Conservation (phyloP, 1,140 invertebrate species). For the Anoplophora glabripennis region DNA sequence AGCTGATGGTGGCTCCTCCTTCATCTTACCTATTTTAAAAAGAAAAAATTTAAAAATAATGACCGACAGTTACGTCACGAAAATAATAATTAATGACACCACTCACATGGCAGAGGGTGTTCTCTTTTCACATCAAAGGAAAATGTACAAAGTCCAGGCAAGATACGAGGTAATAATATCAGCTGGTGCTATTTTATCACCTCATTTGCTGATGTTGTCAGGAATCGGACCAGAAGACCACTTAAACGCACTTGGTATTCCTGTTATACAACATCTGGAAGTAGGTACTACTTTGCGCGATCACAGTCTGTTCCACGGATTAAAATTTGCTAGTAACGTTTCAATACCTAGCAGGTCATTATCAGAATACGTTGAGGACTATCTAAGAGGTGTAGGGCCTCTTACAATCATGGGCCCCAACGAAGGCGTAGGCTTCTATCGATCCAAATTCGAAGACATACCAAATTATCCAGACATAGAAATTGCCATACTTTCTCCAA, state of each 20-base stretch:
- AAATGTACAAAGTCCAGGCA: conserved; percentile 45
- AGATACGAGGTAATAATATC: conserved; percentile 70
- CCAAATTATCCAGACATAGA: conserved; percentile 29
- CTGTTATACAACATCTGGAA: conserved; percentile 63
- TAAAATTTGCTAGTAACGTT: conserved; percentile 5
- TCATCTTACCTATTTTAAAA: conserved; percentile 51
- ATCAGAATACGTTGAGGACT: conserved; percentile 25
- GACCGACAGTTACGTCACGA: conserved; percentile 48
- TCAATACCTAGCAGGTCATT: background rate
- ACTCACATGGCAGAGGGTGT: conserved; percentile 61
- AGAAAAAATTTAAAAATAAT: conserved; percentile 55
- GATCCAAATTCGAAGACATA: conserved; percentile 11
- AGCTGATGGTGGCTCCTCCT: conserved; percentile 58
- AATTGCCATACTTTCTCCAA: conserved; percentile 12
- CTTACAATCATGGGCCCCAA: too few relatives aligned
- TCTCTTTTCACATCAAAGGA: conserved; percentile 50
- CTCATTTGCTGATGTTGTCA: conserved; percentile 80
- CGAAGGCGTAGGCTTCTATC: too few relatives aligned
- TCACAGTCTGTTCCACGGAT: conserved; percentile 55
- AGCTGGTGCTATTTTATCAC: conserved; percentile 70
- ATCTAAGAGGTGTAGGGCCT: conserved; percentile 15
- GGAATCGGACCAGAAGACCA: conserved; percentile 73
- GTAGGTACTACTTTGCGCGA: conserved; percentile 77
- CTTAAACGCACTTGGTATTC: conserved; percentile 61
- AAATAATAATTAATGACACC: conserved; percentile 56